Base-by-base conservation (phyloP, 2,797 vertebrate genomes). In the Urophycis tenuis region DNA sequence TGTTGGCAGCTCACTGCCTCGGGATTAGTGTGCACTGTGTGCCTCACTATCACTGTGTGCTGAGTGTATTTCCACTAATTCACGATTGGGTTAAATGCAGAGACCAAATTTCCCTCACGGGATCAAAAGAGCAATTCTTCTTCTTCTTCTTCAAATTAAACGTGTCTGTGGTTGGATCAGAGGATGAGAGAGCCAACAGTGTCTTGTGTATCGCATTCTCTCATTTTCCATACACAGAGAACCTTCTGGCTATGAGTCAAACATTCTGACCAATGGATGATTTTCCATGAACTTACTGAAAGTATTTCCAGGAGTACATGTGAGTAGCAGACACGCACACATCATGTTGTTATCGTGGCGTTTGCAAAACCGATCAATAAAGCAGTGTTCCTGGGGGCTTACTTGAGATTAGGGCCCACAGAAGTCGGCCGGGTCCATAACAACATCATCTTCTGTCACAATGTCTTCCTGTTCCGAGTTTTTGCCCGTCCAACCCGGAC, bases 141-240 rank as follows among this genome's bases (percentile, higher is more conserved):
- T n/a, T n/a, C n/a, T n/a, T n/a, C n/a, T n/a, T n/a, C n/a, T n/a
- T n/a, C n/a, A n/a, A n/a, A n/a, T n/a, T 11, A 69, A 32, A 71
- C 11, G 1, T 30, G 34, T 77, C 73, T 49, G 39, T 71, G 73
- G 30, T 75, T 53, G 19, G 30, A 74, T 85, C 73, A n/a, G n/a
- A n/a, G n/a, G n/a, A 81, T 74, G 76, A n/a, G 60, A 5, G 45
- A 33, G 34, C 78, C 7, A 60, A 25, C 53, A 60, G 7, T 22
- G 53, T 22, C 1, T 49, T n/a, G 22, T 60, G 22, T 25, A 60
- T 60, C n/a, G 22, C n/a, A 60, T n/a, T 53, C 49, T 41, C 1
- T 41, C 12, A 41, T 41, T 41, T 41, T 41, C 39, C 39, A 41
- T 41, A 41, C 11, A 41, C 14, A 12, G 10, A 39, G 22, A 53